These are phyloP conservation scores for Pachydiplax longipennis DNA, from an alignment of 2,888 invertebrate genomes.

Conservation along the genomic window DNA sequence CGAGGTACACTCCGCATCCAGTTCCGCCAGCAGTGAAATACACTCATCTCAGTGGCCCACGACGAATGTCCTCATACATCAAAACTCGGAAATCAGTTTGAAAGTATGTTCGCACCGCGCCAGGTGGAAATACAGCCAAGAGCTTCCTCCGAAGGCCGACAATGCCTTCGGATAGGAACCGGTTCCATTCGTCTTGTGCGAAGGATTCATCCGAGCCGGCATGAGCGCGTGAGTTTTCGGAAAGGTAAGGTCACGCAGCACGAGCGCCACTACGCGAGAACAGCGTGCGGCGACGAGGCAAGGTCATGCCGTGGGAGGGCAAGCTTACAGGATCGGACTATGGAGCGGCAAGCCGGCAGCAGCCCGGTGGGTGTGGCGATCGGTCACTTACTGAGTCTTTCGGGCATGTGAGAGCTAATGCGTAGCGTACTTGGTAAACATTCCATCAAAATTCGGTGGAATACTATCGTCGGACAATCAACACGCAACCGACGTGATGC, in stretches of 20 bases:
- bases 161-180: not conserved
- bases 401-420: not conserved
- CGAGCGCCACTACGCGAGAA: constrained; percentile 29
- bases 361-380: constrained; percentile 24
- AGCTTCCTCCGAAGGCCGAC: not conserved
- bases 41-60: not conserved
- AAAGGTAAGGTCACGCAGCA: constrained; percentile 34
- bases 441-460: not conserved
- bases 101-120: not conserved
- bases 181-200: not conserved
- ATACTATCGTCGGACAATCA: not conserved
- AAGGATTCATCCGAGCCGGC: not conserved
- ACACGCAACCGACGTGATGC: not conserved
- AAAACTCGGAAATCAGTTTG: not conserved
- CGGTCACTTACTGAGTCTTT: not conserved
- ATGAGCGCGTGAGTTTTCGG: not conserved
- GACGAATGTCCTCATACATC: not conserved
- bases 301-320: constrained; percentile 30
- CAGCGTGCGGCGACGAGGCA: not conserved
- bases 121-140: not conserved
- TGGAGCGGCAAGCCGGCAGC: constrained; percentile 15
- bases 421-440: not conserved
- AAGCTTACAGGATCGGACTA: not conserved
- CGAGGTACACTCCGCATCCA: not conserved
- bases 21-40: not conserved